Percentiles rank a stretch among this genome's conserved stretches.
phyloP scores from a whole-genome alignment of 2,797 vertebrate genomes.

The Moxostoma hubbsi region DNA sequence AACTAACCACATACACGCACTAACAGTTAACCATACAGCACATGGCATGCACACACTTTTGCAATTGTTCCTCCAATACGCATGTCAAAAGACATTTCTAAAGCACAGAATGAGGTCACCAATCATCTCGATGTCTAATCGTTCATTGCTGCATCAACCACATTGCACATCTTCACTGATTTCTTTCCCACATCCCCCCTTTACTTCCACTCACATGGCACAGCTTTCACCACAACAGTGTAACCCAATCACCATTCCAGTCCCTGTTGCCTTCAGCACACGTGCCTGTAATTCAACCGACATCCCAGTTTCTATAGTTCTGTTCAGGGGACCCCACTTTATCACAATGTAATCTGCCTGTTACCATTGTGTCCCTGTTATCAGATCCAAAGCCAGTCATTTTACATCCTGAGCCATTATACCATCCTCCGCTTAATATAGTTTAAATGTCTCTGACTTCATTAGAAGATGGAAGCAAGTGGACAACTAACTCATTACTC shows the following conservation, averaged over 20 bases:
- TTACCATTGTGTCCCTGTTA: conserved; percentile 29
- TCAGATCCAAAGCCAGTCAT: conserved; percentile 39
- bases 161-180: neutral
- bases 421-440: conserved; percentile 34
- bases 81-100: conserved; percentile 14
- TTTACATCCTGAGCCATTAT: conserved; percentile 39
- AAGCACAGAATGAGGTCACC: conserved; percentile 24
- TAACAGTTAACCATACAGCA: conserved; percentile 33
- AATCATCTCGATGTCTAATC: conserved; percentile 2
- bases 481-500: conserved; percentile 25
- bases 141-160: neutral
- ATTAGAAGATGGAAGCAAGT: conserved; percentile 35
- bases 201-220: conserved; percentile 20
- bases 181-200: conserved; percentile 2
- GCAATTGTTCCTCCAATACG: conserved; percentile 3
- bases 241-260: conserved; percentile 19
- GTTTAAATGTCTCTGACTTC: conserved; percentile 39
- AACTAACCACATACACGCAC: neutral
- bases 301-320: conserved; percentile 29
- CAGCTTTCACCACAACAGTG: conserved; percentile 1
- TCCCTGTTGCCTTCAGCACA: conserved; percentile 10
- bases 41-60: neutral
- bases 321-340: conserved; percentile 15
- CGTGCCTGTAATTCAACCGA: conserved; percentile 34
- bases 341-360: conserved; percentile 29